Conservation (phyloP, 2,113 vertebrate species). For the Mungos mungo region DNA sequence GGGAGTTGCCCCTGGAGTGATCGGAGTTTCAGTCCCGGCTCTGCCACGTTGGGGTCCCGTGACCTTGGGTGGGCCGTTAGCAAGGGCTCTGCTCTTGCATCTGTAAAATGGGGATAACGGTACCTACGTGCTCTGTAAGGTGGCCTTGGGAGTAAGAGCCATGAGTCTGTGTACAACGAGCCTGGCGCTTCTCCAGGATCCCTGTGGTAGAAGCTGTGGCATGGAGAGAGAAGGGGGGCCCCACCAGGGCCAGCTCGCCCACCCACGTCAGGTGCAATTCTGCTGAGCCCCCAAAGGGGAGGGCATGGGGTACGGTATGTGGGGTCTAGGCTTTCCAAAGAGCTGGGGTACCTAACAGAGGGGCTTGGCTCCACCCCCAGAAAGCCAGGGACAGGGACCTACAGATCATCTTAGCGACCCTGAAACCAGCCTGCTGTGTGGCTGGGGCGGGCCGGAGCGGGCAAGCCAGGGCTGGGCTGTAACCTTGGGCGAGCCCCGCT, state of each 20-base stretch:
- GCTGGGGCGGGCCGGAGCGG: not conserved
- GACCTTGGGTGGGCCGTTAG: not conserved
- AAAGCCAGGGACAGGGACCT: not conserved
- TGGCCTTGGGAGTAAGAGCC: not conserved
- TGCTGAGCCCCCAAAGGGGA: not conserved
- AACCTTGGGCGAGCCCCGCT: not conserved
- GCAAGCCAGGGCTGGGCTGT: not conserved
- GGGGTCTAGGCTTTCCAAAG: not conserved
- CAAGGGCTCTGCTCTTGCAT: not conserved
- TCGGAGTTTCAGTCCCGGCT: fast-evolving
- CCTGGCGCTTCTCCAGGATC: not conserved
- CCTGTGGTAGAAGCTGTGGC: not conserved
- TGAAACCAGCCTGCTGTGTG: not conserved
- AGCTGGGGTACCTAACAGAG: not conserved
- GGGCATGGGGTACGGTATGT: fast-evolving
- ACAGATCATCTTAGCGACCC: not conserved
- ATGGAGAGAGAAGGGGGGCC: too few species aligned
- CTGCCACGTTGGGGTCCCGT: not conserved
- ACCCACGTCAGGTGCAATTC: not conserved
- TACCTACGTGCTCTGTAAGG: too few species aligned
- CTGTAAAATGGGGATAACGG: not conserved
- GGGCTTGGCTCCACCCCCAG: not conserved
- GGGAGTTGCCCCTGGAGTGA: too few species aligned
- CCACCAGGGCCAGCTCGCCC: fast-evolving
- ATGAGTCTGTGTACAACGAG: fast-evolving